Evolutionary conservation across 92 coral and sea anemone genomes (phyloP).

Genomic region (Umimayanthus kanabou): DNA sequence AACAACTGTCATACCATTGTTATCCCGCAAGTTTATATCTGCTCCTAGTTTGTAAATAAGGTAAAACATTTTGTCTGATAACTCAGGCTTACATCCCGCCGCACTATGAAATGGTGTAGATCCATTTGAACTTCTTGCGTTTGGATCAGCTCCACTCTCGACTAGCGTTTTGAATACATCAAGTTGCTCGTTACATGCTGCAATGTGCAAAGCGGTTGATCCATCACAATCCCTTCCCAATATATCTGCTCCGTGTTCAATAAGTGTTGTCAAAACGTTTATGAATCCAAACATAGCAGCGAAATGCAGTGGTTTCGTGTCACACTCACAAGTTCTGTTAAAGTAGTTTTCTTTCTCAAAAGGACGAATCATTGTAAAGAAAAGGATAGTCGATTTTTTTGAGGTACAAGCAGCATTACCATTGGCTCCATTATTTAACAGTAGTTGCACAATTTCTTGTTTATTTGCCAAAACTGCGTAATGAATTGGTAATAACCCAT

Average conservation of each 20-base stretch:
- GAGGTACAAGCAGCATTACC: background rate
- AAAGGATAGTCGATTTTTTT: background rate
- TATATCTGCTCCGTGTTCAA: conserved; percentile 7
- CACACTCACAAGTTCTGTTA: conserved; percentile 4
- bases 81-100: conserved; percentile 37
- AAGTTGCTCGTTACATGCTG: conserved; percentile 41
- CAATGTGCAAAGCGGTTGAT: conserved; percentile 60
- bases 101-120: conserved; percentile 69
- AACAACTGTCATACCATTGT: conserved; percentile 10
- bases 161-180: conserved; percentile 24
- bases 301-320: background rate
- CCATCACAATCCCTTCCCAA: conserved; percentile 1
- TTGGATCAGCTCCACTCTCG: conserved; percentile 41
- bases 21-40: background rate
- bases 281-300: conserved; percentile 27
- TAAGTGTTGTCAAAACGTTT: background rate
- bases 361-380: background rate
- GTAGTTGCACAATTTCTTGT: background rate
- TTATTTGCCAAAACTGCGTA: conserved; percentile 22
- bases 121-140: conserved; percentile 43
- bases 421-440: background rate
- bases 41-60: background rate
- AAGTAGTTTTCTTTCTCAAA: background rate
- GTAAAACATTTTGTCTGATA: background rate
- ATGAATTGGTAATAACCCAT: conserved; percentile 27